Conservation (phyloP, 2,113 vertebrate genomes). For the Microcebus murinus region DNA sequence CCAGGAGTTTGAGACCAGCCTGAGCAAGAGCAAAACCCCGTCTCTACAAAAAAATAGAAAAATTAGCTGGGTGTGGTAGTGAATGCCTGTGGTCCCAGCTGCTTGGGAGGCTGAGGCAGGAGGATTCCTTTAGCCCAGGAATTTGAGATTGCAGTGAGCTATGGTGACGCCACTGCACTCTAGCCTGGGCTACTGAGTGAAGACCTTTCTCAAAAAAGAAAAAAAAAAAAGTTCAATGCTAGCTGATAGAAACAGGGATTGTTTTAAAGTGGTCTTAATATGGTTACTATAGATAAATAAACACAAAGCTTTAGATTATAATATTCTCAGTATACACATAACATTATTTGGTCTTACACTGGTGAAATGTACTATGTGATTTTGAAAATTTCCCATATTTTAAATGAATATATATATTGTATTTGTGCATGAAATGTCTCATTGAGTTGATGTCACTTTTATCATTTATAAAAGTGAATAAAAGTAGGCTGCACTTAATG, state of each 20-base stretch:
- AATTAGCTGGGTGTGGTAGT: too few relatives aligned
- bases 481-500: neutral
- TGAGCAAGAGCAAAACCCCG: too few relatives aligned
- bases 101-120: too few relatives aligned
- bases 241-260: neutral
- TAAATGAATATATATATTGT: neutral
- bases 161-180: too few relatives aligned
- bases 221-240: neutral
- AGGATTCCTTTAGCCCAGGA: too few relatives aligned
- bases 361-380: neutral
- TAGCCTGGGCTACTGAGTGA: too few relatives aligned
- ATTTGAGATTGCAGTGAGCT: too few relatives aligned
- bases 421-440: neutral
- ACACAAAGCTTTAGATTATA: neutral
- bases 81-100: too few relatives aligned
- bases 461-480: conserved; percentile 32
- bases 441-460: neutral
- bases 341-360: neutral
- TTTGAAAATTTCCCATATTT: neutral
- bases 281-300: neutral
- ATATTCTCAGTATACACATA: neutral
- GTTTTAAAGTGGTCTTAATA: neutral
- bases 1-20: too few relatives aligned
- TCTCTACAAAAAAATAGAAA: too few relatives aligned
- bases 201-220: neutral